Percentiles rank a stretch among this genome's conserved stretches.
Evolutionary conservation across 2,797 vertebrate species (phyloP).

Genomic region (Steatocranus sp.): DNA sequence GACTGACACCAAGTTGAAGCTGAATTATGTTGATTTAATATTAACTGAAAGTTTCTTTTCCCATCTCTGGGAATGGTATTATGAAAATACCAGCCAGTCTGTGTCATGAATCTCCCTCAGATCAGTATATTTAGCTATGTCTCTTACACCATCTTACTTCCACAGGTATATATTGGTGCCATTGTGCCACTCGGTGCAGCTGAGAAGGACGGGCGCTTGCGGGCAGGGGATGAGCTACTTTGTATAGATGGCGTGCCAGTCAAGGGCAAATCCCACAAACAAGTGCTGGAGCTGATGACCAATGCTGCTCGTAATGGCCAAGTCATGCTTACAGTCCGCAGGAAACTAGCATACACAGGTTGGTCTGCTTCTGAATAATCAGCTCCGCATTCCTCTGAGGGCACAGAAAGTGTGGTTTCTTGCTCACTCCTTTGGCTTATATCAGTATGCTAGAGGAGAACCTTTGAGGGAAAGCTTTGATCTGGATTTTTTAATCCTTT

Average conservation of each 20-base stretch:
- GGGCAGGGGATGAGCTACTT: conserved; percentile 92
- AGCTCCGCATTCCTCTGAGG: background rate
- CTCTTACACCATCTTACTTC: background rate
- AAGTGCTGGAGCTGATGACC: conserved; percentile 97
- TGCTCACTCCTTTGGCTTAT: background rate
- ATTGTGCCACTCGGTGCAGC: conserved; percentile 95
- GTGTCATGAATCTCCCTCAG: background rate
- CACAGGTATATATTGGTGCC: conserved; percentile 94
- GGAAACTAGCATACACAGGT: conserved; percentile 86
- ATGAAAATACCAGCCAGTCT: background rate
- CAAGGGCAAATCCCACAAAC: conserved; percentile 95
- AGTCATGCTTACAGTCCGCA: conserved; percentile 91
- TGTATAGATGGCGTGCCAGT: conserved; percentile 93
- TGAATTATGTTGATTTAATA: background rate
- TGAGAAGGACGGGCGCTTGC: conserved; percentile 91
- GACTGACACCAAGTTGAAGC: background rate
- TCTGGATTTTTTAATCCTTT: conserved; percentile 50
- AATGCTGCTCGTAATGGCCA: conserved; percentile 95
- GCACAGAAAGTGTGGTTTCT: background rate
- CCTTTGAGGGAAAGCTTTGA: conserved; percentile 45
- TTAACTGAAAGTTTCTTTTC: background rate
- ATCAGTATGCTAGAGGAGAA: conserved; percentile 26
- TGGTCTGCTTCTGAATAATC: conserved; percentile 9
- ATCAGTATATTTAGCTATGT: background rate
- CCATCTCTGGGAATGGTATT: background rate